A percentile compares a stretch with the other conserved stretches of the same genome.
phyloP scores from a whole-genome alignment of 1,140 invertebrate genomes.

The Delia radicum region DNA sequence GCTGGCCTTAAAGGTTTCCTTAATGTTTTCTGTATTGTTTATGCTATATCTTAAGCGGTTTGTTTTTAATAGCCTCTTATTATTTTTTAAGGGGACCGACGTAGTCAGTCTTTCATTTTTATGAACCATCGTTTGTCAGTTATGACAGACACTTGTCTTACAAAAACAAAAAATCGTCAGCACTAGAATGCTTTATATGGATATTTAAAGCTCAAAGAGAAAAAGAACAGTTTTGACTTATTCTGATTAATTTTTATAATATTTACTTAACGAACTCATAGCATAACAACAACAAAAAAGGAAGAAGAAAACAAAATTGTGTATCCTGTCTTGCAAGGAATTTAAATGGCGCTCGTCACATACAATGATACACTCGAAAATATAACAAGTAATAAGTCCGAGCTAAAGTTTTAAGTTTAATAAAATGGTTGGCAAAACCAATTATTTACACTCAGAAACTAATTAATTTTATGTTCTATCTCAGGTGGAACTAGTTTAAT shows the following conservation, averaged over 20 bases:
- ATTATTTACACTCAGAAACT: too few relatives aligned
- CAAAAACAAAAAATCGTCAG: neutral
- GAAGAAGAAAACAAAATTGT: neutral
- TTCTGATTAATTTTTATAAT: constrained; percentile 22
- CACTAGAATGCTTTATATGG: neutral
- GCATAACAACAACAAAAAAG: neutral
- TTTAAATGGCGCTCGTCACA: constrained; percentile 9
- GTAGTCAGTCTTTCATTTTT: neutral
- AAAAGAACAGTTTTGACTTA: constrained; percentile 4
- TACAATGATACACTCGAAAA: too few relatives aligned
- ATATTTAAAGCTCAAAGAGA: neutral
- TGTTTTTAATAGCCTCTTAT: constrained; percentile 9
- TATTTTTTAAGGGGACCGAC: neutral
- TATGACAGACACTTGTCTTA: constrained; percentile 19
- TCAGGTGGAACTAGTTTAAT: too few relatives aligned
- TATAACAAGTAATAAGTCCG: too few relatives aligned
- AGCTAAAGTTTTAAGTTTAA: too few relatives aligned
- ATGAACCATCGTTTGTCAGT: constrained; percentile 14
- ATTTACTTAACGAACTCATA: neutral
- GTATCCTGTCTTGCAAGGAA: neutral
- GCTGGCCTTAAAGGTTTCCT: neutral
- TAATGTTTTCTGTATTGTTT: neutral
- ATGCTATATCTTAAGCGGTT: neutral
- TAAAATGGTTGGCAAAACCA: too few relatives aligned
- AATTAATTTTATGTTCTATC: too few relatives aligned